Evolutionary conservation across 37 sponge, comb jelly and placozoan genomes (phyloP).

Genomic region (Beroe forskalii): DNA sequence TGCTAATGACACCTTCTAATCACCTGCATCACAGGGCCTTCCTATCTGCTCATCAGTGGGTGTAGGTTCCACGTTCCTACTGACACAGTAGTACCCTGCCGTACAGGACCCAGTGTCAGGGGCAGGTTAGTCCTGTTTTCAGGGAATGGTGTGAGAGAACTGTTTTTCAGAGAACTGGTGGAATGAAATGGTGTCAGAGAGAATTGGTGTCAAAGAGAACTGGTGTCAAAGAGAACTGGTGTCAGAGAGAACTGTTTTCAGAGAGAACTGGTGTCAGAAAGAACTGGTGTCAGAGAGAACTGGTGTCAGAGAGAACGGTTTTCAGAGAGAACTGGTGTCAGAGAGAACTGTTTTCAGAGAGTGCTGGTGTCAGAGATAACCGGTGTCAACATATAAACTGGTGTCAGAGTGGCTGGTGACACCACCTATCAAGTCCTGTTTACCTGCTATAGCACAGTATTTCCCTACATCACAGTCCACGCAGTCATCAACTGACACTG

Average conservation of each 20-base stretch:
- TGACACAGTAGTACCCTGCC: slow-evolving; percentile 66
- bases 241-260: background rate
- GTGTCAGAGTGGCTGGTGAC: background rate
- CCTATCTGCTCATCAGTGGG: slow-evolving; percentile 18
- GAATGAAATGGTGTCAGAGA: background rate
- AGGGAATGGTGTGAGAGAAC: background rate
- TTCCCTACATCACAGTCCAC: slow-evolving; percentile 59
- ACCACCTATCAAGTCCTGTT: too few relatives aligned
- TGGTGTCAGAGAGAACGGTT: background rate
- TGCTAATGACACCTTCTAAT: too few relatives aligned
- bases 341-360: background rate
- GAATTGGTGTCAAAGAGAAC: background rate
- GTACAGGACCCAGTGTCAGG: slow-evolving; percentile 64
- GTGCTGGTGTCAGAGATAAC: background rate
- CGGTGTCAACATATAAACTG: background rate
- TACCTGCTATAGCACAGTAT: slow-evolving; percentile 22
- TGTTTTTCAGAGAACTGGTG: too few relatives aligned
- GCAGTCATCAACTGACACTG: slow-evolving; percentile 13
- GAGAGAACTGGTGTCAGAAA: background rate
- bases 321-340: background rate
- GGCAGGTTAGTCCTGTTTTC: slow-evolving; percentile 38
- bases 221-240: background rate
- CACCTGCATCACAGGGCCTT: slow-evolving; percentile 55
- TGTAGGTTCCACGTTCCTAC: slow-evolving; percentile 20
- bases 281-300: background rate